Percentiles rank a stretch among this genome's conserved stretches.
These are phyloP conservation scores for Amiota mariae DNA, from an alignment of 2,888 invertebrate species.

Conservation along the genomic window DNA sequence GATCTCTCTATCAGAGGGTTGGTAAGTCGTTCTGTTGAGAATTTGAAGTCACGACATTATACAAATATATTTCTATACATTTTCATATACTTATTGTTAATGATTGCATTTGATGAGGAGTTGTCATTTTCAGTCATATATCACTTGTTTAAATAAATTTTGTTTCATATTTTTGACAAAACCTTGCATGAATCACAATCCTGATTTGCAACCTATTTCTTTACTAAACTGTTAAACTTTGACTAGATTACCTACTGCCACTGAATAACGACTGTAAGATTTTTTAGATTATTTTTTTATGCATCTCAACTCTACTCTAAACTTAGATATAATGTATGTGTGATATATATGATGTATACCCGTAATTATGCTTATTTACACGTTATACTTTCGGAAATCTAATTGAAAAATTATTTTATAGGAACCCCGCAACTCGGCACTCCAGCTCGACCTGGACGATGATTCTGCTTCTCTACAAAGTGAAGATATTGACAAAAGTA, in stretches of 20 bases:
- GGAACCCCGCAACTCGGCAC: conserved; percentile 93
- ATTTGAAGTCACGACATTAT: conserved; percentile 32
- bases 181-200: conserved; percentile 5
- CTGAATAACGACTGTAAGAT: neutral
- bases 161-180: neutral
- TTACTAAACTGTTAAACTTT: neutral
- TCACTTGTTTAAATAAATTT: neutral
- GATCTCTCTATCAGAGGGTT: conserved; percentile 84
- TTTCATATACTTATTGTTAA: neutral
- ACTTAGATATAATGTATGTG: neutral
- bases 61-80: conserved; percentile 38
- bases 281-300: neutral
- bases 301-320: too few relatives aligned
- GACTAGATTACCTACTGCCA: neutral
- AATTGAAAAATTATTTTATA: conserved; percentile 64
- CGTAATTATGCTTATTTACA: too few relatives aligned
- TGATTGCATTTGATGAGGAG: neutral
- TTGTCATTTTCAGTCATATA: neutral
- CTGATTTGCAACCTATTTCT: neutral
- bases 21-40: conserved; percentile 77
- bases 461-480: conserved; percentile 88
- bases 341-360: neutral
- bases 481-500: conserved; percentile 86
- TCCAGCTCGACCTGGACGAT: conserved; percentile 93
- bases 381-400: neutral